Conservation (phyloP, 2,888 invertebrate species). For the Polymixis flavicincta region DNA sequence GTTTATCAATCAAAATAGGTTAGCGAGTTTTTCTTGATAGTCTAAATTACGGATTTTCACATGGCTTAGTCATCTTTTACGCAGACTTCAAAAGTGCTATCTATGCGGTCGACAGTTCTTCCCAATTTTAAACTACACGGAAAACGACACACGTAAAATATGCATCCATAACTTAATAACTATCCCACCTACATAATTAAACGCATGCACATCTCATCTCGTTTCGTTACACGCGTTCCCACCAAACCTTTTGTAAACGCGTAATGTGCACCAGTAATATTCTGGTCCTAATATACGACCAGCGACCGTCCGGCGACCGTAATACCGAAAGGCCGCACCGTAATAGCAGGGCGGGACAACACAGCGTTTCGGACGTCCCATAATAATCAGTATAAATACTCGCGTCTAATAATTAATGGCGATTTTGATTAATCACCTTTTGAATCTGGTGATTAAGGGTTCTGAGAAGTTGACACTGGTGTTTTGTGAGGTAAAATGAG, state of each 20-base stretch:
- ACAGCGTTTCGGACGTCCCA: constrained; percentile 65
- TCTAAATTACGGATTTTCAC: neutral
- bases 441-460: constrained; percentile 60
- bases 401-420: constrained; percentile 67
- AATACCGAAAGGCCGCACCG: constrained; percentile 55
- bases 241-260: constrained; percentile 62
- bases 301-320: constrained; percentile 61
- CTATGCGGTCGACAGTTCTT: neutral
- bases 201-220: constrained; percentile 62
- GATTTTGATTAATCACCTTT: constrained; percentile 68
- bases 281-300: constrained; percentile 63
- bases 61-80: neutral
- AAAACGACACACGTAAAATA: constrained; percentile 26
- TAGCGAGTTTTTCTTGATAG: neutral
- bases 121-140: constrained; percentile 14
- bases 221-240: constrained; percentile 62
- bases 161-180: constrained; percentile 37
- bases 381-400: constrained; percentile 70
- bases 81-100: neutral
- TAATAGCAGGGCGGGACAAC: constrained; percentile 67
- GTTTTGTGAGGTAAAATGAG: constrained; percentile 48
- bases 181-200: constrained; percentile 58
- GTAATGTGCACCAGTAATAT: constrained; percentile 68
- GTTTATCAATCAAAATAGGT: neutral
- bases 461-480: constrained; percentile 66